A percentile compares a stretch with the other conserved stretches of the same genome.
These are phyloP conservation scores for Leptodactylus fallax DNA, from an alignment of 2,797 vertebrate species.

Conservation along the genomic window DNA sequence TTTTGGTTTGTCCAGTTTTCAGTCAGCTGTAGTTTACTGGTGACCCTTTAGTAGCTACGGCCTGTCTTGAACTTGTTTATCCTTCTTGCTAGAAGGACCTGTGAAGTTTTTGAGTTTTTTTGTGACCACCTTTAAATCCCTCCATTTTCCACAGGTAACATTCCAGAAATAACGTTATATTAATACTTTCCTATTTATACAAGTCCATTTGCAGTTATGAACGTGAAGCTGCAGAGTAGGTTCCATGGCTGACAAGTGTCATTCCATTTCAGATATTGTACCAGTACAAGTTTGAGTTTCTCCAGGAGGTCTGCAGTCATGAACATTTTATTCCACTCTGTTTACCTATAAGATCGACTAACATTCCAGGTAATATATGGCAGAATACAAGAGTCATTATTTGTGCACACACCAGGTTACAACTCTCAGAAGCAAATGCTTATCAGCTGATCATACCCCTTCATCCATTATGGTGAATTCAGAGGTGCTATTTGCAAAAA, in stretches of 20 bases:
- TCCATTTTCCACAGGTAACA: not conserved
- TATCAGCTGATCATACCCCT: not conserved
- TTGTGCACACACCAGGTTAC: too few species aligned
- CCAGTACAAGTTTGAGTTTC: slow-evolving; percentile 95
- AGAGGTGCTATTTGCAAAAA: not conserved
- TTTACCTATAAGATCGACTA: slow-evolving; percentile 89
- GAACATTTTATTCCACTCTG: slow-evolving; percentile 97
- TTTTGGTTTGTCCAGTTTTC: too few species aligned
- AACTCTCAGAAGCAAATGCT: not conserved
- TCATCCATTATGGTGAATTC: not conserved
- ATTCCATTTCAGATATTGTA: slow-evolving; percentile 82
- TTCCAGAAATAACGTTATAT: not conserved
- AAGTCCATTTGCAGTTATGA: not conserved
- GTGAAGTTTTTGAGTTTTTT: not conserved
- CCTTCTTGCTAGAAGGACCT: not conserved
- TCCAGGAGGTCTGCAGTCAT: slow-evolving; percentile 95
- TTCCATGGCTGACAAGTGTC: slow-evolving; percentile 28
- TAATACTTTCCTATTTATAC: not conserved
- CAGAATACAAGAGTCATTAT: not conserved
- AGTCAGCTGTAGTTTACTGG: not conserved
- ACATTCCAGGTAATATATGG: slow-evolving; percentile 85
- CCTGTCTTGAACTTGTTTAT: not conserved
- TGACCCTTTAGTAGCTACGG: too few species aligned
- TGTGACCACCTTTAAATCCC: not conserved
- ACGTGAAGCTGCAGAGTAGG: not conserved